Percentiles rank a stretch among this genome's conserved stretches.
Evolutionary conservation across 2,113 vertebrate species (phyloP).

Genomic region (Forbesichthys agassizii): DNA sequence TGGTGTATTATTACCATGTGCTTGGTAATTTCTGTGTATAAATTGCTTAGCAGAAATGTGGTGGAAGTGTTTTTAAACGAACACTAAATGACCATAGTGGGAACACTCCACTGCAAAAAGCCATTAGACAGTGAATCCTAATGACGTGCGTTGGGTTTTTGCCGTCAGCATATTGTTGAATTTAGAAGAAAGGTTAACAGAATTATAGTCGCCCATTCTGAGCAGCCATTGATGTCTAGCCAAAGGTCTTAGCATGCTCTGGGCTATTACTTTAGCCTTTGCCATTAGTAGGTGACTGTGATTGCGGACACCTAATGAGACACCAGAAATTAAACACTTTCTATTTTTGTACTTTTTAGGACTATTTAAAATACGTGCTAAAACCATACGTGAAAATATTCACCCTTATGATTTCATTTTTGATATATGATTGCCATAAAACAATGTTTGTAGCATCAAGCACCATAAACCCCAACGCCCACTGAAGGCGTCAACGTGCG

Average conservation of each 20-base stretch:
- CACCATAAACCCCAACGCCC: too few relatives aligned
- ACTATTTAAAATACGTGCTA: too few relatives aligned
- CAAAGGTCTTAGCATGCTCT: conserved; percentile 54
- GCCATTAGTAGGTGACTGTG: conserved; percentile 41
- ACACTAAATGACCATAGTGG: background rate
- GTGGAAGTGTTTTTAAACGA: conserved; percentile 3
- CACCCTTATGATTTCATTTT: too few relatives aligned
- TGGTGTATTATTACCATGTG: background rate
- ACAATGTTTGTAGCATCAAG: too few relatives aligned
- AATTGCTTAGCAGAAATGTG: background rate
- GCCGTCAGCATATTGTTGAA: conserved; percentile 41
- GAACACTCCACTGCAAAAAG: conserved; percentile 32
- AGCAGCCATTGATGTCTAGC: conserved; percentile 30
- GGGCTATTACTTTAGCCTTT: conserved; percentile 50
- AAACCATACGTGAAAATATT: too few relatives aligned
- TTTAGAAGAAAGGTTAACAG: conserved; percentile 51
- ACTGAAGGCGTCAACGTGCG: too few relatives aligned
- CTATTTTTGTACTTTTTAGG: too few relatives aligned
- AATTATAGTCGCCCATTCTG: conserved; percentile 36
- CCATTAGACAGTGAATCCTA: conserved; percentile 39
- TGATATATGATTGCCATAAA: too few relatives aligned
- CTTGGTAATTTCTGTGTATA: background rate
- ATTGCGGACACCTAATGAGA: too few relatives aligned
- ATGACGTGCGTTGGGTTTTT: conserved; percentile 27
- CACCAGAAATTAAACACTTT: too few relatives aligned